Conservation (phyloP, 2,113 vertebrate species). For the Lonchura striata region DNA sequence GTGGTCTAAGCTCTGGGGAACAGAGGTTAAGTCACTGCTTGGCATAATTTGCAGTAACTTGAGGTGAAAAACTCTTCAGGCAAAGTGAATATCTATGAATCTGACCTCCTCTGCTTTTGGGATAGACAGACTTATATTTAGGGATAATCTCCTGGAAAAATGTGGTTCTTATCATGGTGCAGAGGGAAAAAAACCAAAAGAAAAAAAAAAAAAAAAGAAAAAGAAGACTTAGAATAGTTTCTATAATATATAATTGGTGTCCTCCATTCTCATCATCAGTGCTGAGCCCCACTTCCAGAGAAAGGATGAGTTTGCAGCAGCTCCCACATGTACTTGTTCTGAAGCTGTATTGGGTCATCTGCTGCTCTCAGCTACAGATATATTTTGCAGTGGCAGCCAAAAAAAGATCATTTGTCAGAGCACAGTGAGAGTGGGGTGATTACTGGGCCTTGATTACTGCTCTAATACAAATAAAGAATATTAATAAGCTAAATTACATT, state of each 20-base stretch:
- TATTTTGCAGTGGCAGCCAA: neutral
- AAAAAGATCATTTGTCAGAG: constrained; percentile 12
- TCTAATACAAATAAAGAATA: constrained; percentile 32
- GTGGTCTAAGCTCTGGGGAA: neutral
- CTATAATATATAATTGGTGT: neutral
- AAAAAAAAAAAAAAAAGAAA: neutral
- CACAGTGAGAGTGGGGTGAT: neutral
- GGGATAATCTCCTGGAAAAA: neutral
- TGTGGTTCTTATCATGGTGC: neutral
- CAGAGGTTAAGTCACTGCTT: neutral
- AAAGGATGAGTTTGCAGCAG: neutral
- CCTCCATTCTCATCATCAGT: neutral
- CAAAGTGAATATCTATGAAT: neutral
- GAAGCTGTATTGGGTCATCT: neutral
- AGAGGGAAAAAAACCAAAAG: no score
- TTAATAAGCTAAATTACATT: constrained; percentile 24
- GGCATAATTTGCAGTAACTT: neutral
- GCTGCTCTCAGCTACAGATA: neutral
- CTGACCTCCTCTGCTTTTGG: neutral
- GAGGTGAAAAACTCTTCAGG: neutral
- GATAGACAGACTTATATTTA: neutral
- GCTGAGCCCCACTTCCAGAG: neutral
- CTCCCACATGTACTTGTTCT: neutral
- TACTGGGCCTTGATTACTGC: constrained; percentile 12
- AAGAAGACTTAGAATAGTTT: neutral